Evolutionary conservation across 2,797 vertebrate species (phyloP).

Genomic region (Austrolebias charrua): DNA sequence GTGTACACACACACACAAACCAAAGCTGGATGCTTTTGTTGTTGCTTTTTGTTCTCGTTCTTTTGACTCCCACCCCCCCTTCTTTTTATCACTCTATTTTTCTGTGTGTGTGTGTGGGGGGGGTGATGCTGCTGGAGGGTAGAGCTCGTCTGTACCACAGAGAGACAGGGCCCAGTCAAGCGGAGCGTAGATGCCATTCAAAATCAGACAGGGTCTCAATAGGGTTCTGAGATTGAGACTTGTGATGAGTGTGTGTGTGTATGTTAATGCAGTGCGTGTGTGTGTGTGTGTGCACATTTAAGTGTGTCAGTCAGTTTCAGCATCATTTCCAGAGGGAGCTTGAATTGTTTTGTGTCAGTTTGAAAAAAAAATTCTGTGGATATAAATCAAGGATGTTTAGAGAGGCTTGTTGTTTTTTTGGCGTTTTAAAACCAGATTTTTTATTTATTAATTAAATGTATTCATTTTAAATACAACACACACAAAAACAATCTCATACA

Average conservation of each 20-base stretch:
- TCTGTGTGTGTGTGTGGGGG: conserved; percentile 26
- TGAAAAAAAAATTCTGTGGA: conserved; percentile 13
- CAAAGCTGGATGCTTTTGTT: conserved; percentile 19
- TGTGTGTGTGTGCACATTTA: conserved; percentile 6
- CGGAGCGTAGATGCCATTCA: conserved; percentile 71
- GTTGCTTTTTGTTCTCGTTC: conserved; percentile 19
- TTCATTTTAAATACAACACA: too few species aligned
- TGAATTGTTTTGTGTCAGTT: conserved; percentile 24
- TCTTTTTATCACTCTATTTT: background rate
- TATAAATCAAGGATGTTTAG: background rate
- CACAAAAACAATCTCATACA: too few species aligned
- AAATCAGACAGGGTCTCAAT: conserved; percentile 59
- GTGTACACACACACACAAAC: conserved; percentile 8
- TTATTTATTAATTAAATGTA: too few species aligned
- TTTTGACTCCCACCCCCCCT: conserved; percentile 8
- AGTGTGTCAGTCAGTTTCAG: conserved; percentile 35
- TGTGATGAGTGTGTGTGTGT: conserved; percentile 32
- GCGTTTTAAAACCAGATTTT: background rate
- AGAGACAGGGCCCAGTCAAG: conserved; percentile 65
- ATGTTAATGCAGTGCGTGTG: conserved; percentile 4
- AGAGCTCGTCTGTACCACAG: conserved; percentile 45
- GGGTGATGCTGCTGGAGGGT: conserved; percentile 41
- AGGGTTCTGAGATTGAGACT: conserved; percentile 41
- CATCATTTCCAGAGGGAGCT: conserved; percentile 11
- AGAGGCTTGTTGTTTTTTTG: background rate